phyloP scores from a whole-genome alignment of 2,888 invertebrate species.

The Nephrocerus scutellatus region DNA sequence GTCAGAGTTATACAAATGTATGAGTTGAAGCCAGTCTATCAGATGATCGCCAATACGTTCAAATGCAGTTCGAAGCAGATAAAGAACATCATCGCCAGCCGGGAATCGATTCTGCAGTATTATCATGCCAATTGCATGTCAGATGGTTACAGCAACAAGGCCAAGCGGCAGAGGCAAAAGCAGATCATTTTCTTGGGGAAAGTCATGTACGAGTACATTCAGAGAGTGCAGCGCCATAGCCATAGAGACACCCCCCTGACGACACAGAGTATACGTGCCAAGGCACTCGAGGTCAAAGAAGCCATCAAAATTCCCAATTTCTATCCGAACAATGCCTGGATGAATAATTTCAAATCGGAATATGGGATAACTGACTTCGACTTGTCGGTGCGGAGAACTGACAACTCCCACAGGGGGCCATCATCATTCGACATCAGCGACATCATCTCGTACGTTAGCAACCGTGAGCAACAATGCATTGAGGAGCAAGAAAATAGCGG shows the following conservation, averaged over 20 bases:
- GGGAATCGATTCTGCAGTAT: conserved; percentile 38
- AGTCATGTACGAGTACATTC: conserved; percentile 41
- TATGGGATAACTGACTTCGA: conserved; percentile 26
- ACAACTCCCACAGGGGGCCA: conserved; percentile 23
- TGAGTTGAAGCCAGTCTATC: conserved; percentile 40
- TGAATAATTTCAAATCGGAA: conserved; percentile 36
- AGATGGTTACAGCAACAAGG: no score
- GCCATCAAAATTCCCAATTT: conserved; percentile 34
- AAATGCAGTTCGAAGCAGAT: conserved; percentile 45
- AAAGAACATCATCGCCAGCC: conserved; percentile 38
- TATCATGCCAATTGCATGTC: no score
- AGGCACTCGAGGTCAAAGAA: conserved; percentile 34
- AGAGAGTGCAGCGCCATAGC: conserved; percentile 36
- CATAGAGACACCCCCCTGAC: conserved; percentile 32
- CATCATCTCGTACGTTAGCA: conserved; percentile 28
- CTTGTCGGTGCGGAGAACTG: conserved; percentile 20
- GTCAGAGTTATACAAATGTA: conserved; percentile 39
- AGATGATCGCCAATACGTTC: conserved; percentile 40
- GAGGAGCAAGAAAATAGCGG: not conserved
- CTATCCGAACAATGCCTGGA: conserved; percentile 35
- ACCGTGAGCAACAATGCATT: conserved; percentile 1
- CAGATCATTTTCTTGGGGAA: conserved; percentile 38
- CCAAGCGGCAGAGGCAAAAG: no score
- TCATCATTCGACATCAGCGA: conserved; percentile 28
- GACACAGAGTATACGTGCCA: conserved; percentile 35